Evolutionary conservation across 53 echinoderm and acorn worm genomes (phyloP).

Genomic region (Pentamera pediparva): DNA sequence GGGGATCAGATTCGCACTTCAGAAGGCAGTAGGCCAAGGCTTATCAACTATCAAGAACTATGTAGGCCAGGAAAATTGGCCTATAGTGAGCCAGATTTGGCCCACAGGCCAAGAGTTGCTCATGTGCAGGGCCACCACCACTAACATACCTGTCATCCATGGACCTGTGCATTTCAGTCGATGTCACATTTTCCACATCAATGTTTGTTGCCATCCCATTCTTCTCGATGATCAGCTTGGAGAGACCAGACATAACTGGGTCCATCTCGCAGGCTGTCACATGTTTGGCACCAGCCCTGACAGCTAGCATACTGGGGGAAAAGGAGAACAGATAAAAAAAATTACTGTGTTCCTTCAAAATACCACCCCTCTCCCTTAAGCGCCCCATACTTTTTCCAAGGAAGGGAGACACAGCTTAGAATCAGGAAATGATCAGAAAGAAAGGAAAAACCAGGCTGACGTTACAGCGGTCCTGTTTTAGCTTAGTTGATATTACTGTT

Average conservation of each 20-base stretch:
- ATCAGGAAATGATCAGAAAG: too few relatives aligned
- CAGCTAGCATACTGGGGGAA: slow-evolving; percentile 60
- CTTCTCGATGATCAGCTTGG: slow-evolving; percentile 45
- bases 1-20: too few relatives aligned
- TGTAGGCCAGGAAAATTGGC: neutral
- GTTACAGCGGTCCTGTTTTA: too few relatives aligned
- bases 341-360: neutral
- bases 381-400: too few relatives aligned
- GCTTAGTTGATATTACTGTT: too few relatives aligned
- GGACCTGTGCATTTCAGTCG: slow-evolving; percentile 53
- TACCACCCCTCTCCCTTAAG: neutral
- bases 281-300: slow-evolving; percentile 47
- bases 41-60: neutral
- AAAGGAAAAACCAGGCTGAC: too few relatives aligned
- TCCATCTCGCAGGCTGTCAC: slow-evolving; percentile 65
- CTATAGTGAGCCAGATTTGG: neutral
- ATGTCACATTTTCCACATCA: slow-evolving; percentile 46
- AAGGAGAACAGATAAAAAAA: neutral
- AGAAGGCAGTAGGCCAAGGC: neutral
- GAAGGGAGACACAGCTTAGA: too few relatives aligned
- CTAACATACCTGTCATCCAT: slow-evolving; percentile 33
- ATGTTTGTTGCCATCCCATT: slow-evolving; percentile 56
- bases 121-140: too few relatives aligned
- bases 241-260: slow-evolving; percentile 44
- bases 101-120: too few relatives aligned